phyloP scores from a whole-genome alignment of 2,797 vertebrate genomes.

The Xiphorhynchus erythropygius region DNA sequence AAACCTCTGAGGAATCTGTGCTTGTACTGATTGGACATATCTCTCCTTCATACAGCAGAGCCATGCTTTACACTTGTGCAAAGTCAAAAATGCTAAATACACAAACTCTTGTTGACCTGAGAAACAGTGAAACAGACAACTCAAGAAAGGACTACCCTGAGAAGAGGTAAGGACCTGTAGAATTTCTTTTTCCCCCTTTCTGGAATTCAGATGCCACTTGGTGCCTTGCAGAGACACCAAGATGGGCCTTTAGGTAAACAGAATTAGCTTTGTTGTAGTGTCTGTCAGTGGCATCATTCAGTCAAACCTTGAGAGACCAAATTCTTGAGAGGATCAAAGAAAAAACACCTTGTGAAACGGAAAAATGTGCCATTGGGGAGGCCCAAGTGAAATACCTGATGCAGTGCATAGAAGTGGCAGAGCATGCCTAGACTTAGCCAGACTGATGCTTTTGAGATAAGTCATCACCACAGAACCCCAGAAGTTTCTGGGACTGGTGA shows the following conservation, averaged over 20 bases:
- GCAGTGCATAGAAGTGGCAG: background rate
- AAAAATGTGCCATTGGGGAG: background rate
- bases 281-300: background rate
- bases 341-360: background rate
- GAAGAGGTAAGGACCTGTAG: background rate
- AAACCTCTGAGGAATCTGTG: background rate
- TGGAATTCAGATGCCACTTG: background rate
- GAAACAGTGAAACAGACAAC: background rate
- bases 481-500: background rate
- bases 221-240: background rate
- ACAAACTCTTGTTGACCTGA: background rate
- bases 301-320: background rate
- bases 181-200: background rate
- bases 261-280: background rate
- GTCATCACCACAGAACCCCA: accelerated
- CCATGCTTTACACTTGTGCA: background rate
- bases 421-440: background rate
- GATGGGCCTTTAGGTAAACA: accelerated
- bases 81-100: background rate
- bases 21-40: background rate
- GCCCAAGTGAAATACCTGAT: background rate
- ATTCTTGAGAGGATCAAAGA: background rate
- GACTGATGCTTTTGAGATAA: background rate
- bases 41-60: background rate
- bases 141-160: background rate